phyloP scores from a whole-genome alignment of 2,888 invertebrate species.

The Callosobruchus maculatus region DNA sequence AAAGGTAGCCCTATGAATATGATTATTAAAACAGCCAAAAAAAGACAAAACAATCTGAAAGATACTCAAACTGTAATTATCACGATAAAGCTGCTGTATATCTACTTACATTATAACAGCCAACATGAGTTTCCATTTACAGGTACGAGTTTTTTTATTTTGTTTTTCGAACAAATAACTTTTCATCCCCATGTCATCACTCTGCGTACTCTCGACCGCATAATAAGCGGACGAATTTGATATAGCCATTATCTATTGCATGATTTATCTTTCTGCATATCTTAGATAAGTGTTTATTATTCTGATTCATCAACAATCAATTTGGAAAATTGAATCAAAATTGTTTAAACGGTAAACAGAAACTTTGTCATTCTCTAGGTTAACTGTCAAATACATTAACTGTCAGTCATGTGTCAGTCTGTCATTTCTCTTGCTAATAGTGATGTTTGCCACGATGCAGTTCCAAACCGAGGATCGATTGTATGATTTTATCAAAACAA shows the following conservation, averaged over 20 bases:
- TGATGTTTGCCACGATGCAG: too few relatives aligned
- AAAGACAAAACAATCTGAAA: slow-evolving; percentile 24
- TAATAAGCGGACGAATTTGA: not conserved
- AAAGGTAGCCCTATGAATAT: slow-evolving; percentile 66
- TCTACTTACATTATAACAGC: slow-evolving; percentile 10
- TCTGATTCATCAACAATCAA: not conserved
- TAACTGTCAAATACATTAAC: too few relatives aligned
- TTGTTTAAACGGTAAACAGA: not conserved
- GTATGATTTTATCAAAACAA: too few relatives aligned
- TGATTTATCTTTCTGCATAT: not conserved
- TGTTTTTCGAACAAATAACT: not conserved
- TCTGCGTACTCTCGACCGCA: not conserved
- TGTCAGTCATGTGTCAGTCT: too few relatives aligned
- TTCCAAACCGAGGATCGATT: too few relatives aligned
- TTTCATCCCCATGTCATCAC: not conserved
- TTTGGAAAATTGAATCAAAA: not conserved
- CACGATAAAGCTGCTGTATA: slow-evolving; percentile 8
- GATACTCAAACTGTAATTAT: not conserved
- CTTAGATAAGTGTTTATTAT: not conserved
- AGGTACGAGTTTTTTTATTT: slow-evolving; percentile 4
- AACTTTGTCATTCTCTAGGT: too few relatives aligned
- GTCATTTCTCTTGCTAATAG: too few relatives aligned
- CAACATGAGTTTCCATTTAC: slow-evolving; percentile 13
- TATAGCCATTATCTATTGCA: not conserved
- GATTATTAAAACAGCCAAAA: slow-evolving; percentile 51